Evolutionary conservation across 2,113 vertebrate genomes (phyloP), one percentile per base, ranked within the genome.

Genomic region (Herpailurus yagouaroundi): DNA sequence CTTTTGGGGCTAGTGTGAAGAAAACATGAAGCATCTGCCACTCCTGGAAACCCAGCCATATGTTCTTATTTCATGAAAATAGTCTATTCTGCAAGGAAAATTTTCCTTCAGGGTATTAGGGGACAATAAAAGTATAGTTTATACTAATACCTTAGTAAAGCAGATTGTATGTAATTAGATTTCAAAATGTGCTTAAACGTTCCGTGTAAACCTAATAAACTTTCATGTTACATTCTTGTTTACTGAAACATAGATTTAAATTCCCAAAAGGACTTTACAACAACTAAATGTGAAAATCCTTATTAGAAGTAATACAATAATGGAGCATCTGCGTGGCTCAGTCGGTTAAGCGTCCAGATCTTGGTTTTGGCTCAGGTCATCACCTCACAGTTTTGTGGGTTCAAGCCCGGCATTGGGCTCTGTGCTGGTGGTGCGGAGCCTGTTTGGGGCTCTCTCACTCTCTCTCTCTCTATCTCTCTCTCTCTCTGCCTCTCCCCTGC

Each of bases 171-270:
- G 79, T 48, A 73, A 63, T 71, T 77, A 13, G 8, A 68, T 55
- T 83, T 97, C 15, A 73, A 69, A 85, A 19, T 60, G 27, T 15
- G 1, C 1, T 33, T 83, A 31, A 64, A 82, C 4, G n/a, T 60
- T 86, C 85, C 13, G 77, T 19, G 7, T 31, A 94, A 92, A 38
- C 29, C 3, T 57, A 82, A 71, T 82, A 82, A 73, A 50, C 81
- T 95, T 94, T 84, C 0, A 13, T 83, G n/a, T 27, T 7, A 77
- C 2, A 76, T 66, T 60, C 4, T 48, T n/a, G 1, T 79, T 86
- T 82, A 92, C 3, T 50, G 45, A 79, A 77, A 50, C 85, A 64
- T 4, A 89, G 29, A 71, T 77, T 86, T 89, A 77, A 77, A 55
- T 1, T 4, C 4, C 11, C 29, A 27, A 89, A 92, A 97, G 7